Base-by-base conservation (phyloP, 2,113 vertebrate genomes). In the Greenwoodochromis staneri region DNA sequence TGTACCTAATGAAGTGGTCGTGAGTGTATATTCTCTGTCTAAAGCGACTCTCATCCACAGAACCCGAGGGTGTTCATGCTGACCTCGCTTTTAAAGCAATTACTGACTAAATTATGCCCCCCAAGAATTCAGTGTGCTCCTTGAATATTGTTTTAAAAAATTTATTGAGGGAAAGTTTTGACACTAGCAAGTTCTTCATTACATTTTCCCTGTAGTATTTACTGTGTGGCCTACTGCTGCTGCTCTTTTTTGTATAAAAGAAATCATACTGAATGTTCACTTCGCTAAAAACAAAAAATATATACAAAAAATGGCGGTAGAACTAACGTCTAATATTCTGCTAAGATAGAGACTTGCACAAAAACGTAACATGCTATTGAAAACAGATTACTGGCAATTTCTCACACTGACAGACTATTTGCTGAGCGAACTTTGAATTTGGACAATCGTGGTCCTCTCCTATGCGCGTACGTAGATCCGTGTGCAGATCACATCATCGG, bases 401-500 rank as follows among this genome's bases (percentile, higher is more conserved):
- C 31, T 31, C 11, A 61, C 21, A 7, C 34, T 49, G 49, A 53
- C n/a, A 24, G 16, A 47, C 47, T 55, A n/a, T 21, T 16, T 82
- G 51, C 45, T 80, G 14, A 8, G 10, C 17, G 47, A 40, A 29
- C 24, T 40, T 31, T 29, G 7, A 59, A 38, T 10, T 42, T 7
- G 36, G 61, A 9, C 49, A 34, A 69, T 31, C 4, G 0, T 6
- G 6, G 55, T 47, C 16, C n/a, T 61, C 73, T 51, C n/a, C 54
- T 96, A 98, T 11, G 97, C 98, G 82, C 98, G 96, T 40, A 97
- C 89, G 66, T 99, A 99, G 96, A 99, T 97, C 92, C 98, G 97
- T 9, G 98, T 99, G 96, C 98, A 99, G 87, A 99, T 97, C 90
- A 99, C 97, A 2, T 98, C 98, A 27, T 99, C 97, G 1, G 98